phyloP scores from a whole-genome alignment of 2,888 invertebrate species.

The Gymnocheta viridis region DNA sequence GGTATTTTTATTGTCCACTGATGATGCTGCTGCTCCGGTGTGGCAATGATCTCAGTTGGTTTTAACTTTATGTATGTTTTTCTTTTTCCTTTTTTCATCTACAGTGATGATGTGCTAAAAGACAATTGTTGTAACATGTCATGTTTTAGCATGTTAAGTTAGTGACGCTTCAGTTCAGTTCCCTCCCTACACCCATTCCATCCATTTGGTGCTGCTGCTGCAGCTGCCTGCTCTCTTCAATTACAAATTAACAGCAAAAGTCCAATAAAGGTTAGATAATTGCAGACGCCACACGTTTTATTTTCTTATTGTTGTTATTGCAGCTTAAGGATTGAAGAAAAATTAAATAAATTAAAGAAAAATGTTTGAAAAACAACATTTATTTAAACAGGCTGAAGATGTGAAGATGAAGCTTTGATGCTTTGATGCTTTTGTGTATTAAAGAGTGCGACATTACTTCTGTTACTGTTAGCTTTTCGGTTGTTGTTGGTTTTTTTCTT shows the following conservation, averaged over 20 bases:
- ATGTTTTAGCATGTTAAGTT: conserved; percentile 67
- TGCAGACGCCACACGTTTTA: conserved; percentile 72
- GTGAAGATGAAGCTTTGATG: too few relatives aligned
- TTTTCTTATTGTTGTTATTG: conserved; percentile 7
- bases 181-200: background rate
- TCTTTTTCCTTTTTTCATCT: background rate
- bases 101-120: conserved; percentile 66
- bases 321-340: conserved; percentile 4
- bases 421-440: conserved; percentile 49
- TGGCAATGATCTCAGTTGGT: conserved; percentile 28
- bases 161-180: conserved; percentile 27
- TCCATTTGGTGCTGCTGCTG: background rate
- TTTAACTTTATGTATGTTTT: background rate
- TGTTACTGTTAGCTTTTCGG: conserved; percentile 48
- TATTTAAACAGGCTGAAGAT: conserved; percentile 24
- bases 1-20: conserved; percentile 54
- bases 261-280: conserved; percentile 71
- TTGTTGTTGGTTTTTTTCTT: conserved; percentile 2
- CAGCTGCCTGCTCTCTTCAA: background rate
- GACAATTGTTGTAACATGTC: conserved; percentile 68
- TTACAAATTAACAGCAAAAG: conserved; percentile 52
- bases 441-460: conserved; percentile 62
- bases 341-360: conserved; percentile 13
- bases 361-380: conserved; percentile 30
- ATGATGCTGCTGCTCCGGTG: conserved; percentile 29